phyloP scores from a whole-genome alignment of 2,797 vertebrate species.

The Chelon auratus region DNA sequence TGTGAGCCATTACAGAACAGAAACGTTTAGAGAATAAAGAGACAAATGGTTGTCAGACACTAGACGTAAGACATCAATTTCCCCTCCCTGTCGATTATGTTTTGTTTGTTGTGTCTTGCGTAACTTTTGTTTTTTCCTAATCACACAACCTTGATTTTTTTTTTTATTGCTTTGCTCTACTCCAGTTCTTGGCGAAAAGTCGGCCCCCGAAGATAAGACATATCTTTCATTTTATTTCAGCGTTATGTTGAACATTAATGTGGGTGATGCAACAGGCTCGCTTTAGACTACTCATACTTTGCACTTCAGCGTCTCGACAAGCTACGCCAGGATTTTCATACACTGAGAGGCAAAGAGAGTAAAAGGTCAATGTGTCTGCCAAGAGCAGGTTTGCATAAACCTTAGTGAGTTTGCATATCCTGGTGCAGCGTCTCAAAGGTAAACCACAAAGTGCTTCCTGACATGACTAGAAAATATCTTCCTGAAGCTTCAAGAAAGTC shows the following conservation, averaged over 20 bases:
- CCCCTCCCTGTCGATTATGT: not conserved
- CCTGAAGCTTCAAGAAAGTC: conserved; percentile 7
- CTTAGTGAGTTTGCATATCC: conserved; percentile 71
- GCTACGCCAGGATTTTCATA: conserved; percentile 1
- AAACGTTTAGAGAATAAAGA: conserved; percentile 18
- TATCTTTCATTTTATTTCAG: conserved; percentile 7
- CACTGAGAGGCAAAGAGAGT: conserved; percentile 33
- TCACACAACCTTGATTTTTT: not conserved
- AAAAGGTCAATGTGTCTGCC: conserved; percentile 44
- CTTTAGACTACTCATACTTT: conserved; percentile 10
- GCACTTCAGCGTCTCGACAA: conserved; percentile 1
- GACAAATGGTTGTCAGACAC: conserved; percentile 20
- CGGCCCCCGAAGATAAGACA: not conserved
- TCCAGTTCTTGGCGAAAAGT: not conserved
- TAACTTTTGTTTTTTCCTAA: conserved; percentile 22
- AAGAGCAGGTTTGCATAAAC: conserved; percentile 69
- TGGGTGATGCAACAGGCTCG: not conserved
- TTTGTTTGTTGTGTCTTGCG: conserved; percentile 26
- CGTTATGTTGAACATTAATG: not conserved
- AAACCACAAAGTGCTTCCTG: conserved; percentile 48
- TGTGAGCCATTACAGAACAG: conserved; percentile 23
- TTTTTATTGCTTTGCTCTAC: not conserved
- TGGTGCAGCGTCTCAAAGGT: conserved; percentile 40
- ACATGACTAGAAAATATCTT: conserved; percentile 25
- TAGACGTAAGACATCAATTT: conserved; percentile 15